phyloP scores from a whole-genome alignment of 1,140 invertebrate genomes.

The Drosophila serrata region DNA sequence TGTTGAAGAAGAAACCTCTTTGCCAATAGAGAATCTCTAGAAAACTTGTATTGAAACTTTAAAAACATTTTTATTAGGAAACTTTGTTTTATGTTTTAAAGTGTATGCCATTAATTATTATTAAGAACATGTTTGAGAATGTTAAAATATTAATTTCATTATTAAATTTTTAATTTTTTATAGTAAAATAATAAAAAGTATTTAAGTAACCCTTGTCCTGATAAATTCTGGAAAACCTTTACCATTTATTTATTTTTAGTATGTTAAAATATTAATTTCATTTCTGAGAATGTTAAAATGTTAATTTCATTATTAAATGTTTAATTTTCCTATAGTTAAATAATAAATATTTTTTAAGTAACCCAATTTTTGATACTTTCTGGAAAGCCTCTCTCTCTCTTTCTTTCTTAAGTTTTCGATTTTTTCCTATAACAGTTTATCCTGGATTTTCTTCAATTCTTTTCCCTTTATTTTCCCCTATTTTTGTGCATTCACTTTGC shows the following conservation, averaged over 20 bases:
- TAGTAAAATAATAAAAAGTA: background rate
- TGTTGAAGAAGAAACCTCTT: too few species aligned
- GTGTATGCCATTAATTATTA: background rate
- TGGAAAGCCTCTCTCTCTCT: background rate
- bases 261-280: background rate
- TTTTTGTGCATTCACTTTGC: background rate
- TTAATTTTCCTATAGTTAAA: background rate
- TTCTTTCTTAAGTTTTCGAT: background rate
- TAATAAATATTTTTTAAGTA: too few species aligned
- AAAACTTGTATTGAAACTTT: background rate
- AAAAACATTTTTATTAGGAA: background rate
- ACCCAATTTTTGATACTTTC: background rate
- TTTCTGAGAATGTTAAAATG: background rate
- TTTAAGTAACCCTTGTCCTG: background rate
- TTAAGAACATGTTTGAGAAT: background rate
- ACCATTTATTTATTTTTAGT: too few species aligned
- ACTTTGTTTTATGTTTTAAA: background rate
- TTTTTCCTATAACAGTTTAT: background rate
- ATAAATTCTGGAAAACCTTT: background rate
- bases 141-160: background rate
- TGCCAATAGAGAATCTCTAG: background rate
- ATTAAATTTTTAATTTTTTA: background rate
- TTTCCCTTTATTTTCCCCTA: background rate
- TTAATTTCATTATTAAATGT: background rate
- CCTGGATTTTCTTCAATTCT: background rate